These are phyloP conservation scores for Chunga burmeisteri DNA, from an alignment of 2,113 vertebrate species.

Conservation along the genomic window DNA sequence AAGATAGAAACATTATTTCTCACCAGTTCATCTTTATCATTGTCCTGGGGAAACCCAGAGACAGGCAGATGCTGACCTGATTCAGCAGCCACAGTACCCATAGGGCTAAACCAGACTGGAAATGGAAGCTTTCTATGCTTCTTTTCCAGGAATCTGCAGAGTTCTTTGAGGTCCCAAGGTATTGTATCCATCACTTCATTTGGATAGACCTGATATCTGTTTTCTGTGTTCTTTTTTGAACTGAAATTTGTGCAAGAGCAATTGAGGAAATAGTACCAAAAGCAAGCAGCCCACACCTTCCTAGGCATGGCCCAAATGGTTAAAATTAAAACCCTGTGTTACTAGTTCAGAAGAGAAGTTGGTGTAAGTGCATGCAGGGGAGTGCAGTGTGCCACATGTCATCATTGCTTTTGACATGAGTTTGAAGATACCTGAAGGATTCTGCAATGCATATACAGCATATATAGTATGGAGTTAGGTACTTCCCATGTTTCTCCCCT, in stretches of 20 bases:
- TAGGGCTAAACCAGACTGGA: neutral
- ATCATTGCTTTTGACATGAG: neutral
- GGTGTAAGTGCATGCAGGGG: neutral
- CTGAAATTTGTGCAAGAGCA: neutral
- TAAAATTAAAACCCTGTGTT: neutral
- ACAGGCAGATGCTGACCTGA: neutral
- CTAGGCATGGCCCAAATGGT: neutral
- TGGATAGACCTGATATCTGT: neutral
- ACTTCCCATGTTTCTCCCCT: neutral
- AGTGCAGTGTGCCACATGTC: neutral
- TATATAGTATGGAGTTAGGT: neutral
- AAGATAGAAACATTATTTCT: neutral
- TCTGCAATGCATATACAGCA: fast-evolving
- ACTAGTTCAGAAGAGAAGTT: neutral
- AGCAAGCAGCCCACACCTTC: neutral
- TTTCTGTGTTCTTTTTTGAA: neutral
- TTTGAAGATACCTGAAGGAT: neutral
- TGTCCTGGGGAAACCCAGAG: neutral
- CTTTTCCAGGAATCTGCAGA: neutral
- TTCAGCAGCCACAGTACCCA: neutral
- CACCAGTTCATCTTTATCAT: neutral
- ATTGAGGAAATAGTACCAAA: neutral
- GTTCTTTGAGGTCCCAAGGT: neutral
- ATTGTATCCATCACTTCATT: neutral
- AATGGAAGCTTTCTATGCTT: neutral